A percentile compares a stretch with the other conserved stretches of the same genome.
phyloP scores from a whole-genome alignment of 2,113 vertebrate genomes.

The Gopherus flavomarginatus region DNA sequence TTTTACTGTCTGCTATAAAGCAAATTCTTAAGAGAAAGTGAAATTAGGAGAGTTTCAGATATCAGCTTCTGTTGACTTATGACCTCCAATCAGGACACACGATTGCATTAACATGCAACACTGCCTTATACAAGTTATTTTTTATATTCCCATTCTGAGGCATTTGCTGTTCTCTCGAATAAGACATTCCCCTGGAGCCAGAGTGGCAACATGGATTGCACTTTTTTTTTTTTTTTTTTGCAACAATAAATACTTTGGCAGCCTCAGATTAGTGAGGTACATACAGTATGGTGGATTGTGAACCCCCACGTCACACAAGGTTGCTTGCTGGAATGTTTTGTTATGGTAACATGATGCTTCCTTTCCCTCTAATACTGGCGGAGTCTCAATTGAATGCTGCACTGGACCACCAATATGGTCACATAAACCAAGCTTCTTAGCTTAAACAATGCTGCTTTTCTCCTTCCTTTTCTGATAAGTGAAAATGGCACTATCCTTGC shows the following conservation, averaged over 20 bases:
- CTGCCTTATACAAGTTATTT: neutral
- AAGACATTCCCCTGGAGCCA: neutral
- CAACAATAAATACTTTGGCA: conserved; percentile 28
- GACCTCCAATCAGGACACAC: neutral
- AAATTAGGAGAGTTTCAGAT: neutral
- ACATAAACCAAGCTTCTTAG: conserved; percentile 61
- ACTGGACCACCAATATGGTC: conserved; percentile 45
- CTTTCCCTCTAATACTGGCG: conserved; percentile 44
- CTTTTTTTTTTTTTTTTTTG: conserved; percentile 32
- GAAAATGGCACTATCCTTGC: neutral
- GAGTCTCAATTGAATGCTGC: conserved; percentile 45
- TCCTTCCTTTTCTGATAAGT: neutral
- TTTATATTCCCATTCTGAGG: neutral
- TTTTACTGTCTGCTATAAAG: neutral
- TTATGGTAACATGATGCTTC: neutral
- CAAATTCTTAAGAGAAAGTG: neutral
- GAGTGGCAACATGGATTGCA: conserved; percentile 11
- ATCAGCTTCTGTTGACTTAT: neutral
- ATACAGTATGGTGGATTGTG: neutral
- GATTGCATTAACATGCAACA: neutral
- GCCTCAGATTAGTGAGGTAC: conserved; percentile 32
- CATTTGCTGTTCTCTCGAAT: neutral
- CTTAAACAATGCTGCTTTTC: neutral
- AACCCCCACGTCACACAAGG: neutral
- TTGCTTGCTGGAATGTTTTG: conserved; percentile 29